Percentiles rank a stretch among this genome's conserved stretches.
Conservation (phyloP, 2,888 invertebrate species). For the Oxytorus armatus region DNA sequence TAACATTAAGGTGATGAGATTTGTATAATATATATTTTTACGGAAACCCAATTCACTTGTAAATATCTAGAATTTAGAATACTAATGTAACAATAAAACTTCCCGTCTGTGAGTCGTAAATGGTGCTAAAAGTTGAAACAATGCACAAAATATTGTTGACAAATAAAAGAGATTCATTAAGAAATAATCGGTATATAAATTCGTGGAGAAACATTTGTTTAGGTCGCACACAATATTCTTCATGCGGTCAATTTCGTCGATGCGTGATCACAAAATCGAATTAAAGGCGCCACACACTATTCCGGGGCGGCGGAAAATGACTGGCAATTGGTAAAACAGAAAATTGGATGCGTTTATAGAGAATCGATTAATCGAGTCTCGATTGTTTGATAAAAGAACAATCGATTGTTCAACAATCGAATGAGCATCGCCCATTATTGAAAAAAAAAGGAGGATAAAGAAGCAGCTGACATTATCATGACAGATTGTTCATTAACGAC, state of each 20-base stretch:
- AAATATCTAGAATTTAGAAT: constrained; percentile 42
- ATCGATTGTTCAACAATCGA: too few species aligned
- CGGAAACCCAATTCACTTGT: constrained; percentile 42
- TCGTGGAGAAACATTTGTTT: background rate
- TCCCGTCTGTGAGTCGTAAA: background rate
- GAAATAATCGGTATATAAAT: background rate
- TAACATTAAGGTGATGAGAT: constrained; percentile 27
- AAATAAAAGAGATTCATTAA: constrained; percentile 9
- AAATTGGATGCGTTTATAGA: too few species aligned
- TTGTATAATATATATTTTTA: constrained; percentile 59
- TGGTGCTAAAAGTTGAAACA: constrained; percentile 12
- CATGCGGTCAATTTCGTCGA: background rate
- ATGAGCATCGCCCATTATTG: background rate
- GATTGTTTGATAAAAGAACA: too few species aligned
- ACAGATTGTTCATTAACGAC: constrained; percentile 39
- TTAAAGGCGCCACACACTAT: too few species aligned
- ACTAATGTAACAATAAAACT: constrained; percentile 7
- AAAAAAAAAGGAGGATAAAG: constrained; percentile 33
- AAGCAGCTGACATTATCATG: constrained; percentile 59
- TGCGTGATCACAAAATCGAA: too few species aligned
- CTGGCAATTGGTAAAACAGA: too few species aligned
- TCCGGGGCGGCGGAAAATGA: too few species aligned
- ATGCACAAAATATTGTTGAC: constrained; percentile 39
- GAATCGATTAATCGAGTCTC: too few species aligned
- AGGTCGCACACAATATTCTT: background rate